Base-by-base conservation (phyloP, 2,113 vertebrate species). In the Vidua macroura region DNA sequence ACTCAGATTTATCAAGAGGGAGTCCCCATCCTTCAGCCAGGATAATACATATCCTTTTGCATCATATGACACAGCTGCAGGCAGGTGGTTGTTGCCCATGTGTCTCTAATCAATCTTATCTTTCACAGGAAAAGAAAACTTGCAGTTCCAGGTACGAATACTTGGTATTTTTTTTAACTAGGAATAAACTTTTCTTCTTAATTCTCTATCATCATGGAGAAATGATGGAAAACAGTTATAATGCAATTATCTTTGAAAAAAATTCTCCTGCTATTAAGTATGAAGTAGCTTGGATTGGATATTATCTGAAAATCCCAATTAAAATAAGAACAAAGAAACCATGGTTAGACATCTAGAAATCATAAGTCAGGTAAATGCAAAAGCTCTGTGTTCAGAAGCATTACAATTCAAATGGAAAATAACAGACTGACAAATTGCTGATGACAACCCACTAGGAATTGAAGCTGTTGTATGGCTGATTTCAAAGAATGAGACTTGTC, bases 31-130 rank as follows among this genome's bases (percentile, higher is more conserved):
- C 27, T 70, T 84, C 49, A 70, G 4, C 24, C 35, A 78, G 39
- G 28, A 18, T 49, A 86, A 23, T 72, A 33, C 9, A 11, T 48
- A 9, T 8, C 21, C 19, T 81, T 86, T 64, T 88, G 52, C 22
- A 46, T 49, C 49, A 12, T 52, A 31, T 39, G 52, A 44, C 15
- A 53, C 28, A 70, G 35, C 43, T 77, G 22, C 28, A 78, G 39
- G 35, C 31, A 21, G 44, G 6, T 23, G n/a, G 13, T 21, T 74
- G 33, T 46, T 63, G 35, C 35, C 41, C 0, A 0, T 79, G 8
- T 78, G 27, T 59, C 39, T 59, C 11, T 52, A 78, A 88, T 39
- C 49, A 64, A 60, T n/a, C 19, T 67, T 22, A 3, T 66, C 22
- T 37, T 83, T 86, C 21, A 44, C 5, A 83, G 24, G 13, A 18